These are phyloP conservation scores for Megaustenia siamemsis DNA, from an alignment of 2,888 invertebrate species.

Conservation along the genomic window DNA sequence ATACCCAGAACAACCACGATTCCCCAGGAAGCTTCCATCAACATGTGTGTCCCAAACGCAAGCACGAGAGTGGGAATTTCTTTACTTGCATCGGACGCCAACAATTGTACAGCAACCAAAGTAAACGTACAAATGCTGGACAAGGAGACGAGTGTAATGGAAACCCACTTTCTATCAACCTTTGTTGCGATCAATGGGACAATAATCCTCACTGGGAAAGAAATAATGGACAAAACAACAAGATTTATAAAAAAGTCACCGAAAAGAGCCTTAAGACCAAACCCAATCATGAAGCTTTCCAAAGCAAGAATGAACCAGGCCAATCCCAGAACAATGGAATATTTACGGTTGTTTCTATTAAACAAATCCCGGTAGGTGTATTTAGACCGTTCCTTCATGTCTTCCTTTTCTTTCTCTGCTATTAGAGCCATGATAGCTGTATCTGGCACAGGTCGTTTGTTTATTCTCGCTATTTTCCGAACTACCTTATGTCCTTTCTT, in stretches of 20 bases:
- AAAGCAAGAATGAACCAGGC: conserved; percentile 26
- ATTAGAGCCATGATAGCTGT: no score
- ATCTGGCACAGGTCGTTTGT: no score
- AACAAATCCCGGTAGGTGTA: neutral
- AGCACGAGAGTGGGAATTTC: neutral
- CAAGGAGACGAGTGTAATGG: no score
- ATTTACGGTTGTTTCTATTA: neutral
- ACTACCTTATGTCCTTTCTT: no score
- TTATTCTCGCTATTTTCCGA: no score
- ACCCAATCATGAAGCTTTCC: conserved; percentile 62
- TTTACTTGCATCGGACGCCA: neutral
- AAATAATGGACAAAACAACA: conserved; percentile 53
- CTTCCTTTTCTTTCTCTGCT: neutral
- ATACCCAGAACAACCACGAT: neutral
- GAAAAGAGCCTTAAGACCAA: conserved; percentile 59
- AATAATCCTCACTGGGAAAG: neutral
- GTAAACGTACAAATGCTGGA: neutral
- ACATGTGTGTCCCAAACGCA: neutral
- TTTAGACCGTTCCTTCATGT: neutral
- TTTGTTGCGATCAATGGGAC: neutral
- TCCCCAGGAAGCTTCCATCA: neutral
- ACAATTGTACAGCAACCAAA: neutral
- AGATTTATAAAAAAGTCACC: conserved; percentile 63
- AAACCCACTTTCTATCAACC: neutral
- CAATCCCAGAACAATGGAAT: neutral